Base-by-base conservation (phyloP, 1,140 invertebrate genomes). In the Drosophila ironensis region DNA sequence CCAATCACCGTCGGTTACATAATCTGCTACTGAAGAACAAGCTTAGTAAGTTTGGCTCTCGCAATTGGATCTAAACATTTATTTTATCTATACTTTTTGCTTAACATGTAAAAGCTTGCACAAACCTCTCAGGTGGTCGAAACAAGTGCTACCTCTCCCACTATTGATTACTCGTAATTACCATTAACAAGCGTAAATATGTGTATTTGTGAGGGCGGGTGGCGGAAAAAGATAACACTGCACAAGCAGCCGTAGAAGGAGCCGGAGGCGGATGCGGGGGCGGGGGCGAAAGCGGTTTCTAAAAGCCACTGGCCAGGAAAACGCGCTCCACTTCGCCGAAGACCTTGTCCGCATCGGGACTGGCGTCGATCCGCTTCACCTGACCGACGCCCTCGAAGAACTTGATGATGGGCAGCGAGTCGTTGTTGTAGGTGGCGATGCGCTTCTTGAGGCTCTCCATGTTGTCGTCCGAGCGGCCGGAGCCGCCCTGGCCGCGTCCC, bases 401-500 rank as follows among this genome's bases (percentile, higher is more conserved):
- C 17, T 98, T 91, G 42, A 99, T 96, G 72, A 99, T 98, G 1
- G 98, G 98, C 92, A 98, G 93, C 0, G 98, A 98, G 59, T 98
- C 96, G 69, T 94, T 95, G 5, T 95, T 91, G 89, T 98, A 99
- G 0, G 97, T 99, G 48, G 95, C 91, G 67, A 99, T 96, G 75
- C 99, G 93, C 90, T 99, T 98, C 59, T 94, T 93, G 16, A 99
- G 91, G 81, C 96, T 96, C 56, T 99, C 97, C 24, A 93, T 82
- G 90, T 99, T 99, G 88, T 99, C 98, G 91, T 99, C 99, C 1
- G 94, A 93, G 12, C 99, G 93, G 0, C 98, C 98, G 90, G 97
- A 98, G 14, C 96, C 97, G 40, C 94, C 94, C 11, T 95, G 93
- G 1, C 98, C 98, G 33, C 98, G 93, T 3, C 93, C 93, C 37